Evolutionary conservation across 1,140 invertebrate species (phyloP).

Genomic region (Plectrocnemia conspersa): DNA sequence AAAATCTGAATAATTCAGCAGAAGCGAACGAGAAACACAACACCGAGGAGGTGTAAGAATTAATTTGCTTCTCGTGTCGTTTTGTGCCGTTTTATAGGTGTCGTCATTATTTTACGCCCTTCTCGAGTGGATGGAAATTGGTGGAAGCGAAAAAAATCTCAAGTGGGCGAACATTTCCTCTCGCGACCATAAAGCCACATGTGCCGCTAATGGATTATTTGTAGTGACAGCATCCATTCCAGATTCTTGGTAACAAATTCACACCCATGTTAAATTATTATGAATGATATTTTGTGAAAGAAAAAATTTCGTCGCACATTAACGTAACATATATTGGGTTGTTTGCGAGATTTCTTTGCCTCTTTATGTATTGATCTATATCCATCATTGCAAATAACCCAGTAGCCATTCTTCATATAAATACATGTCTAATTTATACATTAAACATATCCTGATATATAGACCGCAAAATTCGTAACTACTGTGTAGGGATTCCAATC

Average conservation of each 20-base stretch:
- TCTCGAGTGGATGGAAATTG: constrained; percentile 7
- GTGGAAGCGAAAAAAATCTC: constrained; percentile 24
- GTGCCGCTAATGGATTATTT: constrained; percentile 18
- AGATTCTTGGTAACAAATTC: constrained; percentile 3
- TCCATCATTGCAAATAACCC: too few relatives aligned
- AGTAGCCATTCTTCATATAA: too few relatives aligned
- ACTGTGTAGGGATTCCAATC: too few relatives aligned
- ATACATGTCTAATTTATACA: too few relatives aligned
- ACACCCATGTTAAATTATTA: constrained; percentile 10
- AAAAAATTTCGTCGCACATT: constrained; percentile 1
- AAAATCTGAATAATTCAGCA: constrained; percentile 16
- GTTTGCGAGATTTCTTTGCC: too few relatives aligned
- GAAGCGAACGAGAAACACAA: constrained; percentile 17
- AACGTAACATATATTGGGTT: not conserved
- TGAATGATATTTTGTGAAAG: not conserved
- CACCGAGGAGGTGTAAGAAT: constrained; percentile 23
- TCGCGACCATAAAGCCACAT: not conserved
- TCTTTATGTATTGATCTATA: too few relatives aligned
- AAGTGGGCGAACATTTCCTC: constrained; percentile 23
- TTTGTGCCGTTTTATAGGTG: constrained; percentile 17
- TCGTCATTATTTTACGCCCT: not conserved
- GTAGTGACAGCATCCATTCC: constrained; percentile 11
- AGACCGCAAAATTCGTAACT: too few relatives aligned
- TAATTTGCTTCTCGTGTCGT: constrained; percentile 32
- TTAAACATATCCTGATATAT: too few relatives aligned